Evolutionary conservation across 92 coral and sea anemone species (phyloP), one percentile per base, ranked within the genome.

Genomic region (Palythoa grandiflora): DNA sequence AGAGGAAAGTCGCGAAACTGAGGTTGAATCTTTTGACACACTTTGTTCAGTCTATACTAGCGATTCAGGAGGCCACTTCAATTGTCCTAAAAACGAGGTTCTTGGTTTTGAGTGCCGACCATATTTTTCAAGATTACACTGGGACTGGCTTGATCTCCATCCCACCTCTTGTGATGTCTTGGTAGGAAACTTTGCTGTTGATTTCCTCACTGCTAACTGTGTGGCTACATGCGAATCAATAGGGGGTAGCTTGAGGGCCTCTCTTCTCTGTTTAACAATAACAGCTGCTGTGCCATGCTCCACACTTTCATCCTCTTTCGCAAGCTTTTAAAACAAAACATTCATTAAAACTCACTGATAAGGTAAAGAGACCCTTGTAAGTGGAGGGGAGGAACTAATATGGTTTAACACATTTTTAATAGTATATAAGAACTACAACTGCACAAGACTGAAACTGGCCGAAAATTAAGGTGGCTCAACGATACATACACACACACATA

Each of bases 11-110:
- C 39, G 1, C 11, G 28, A 5, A 28, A 51, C 7, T 9, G 6
- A n/a, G 17, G 3, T 75, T 47, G 19, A 51, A 19, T 1, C 38
- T 14, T 19, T 75, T 50, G 6, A n/a, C 0, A 1, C 48, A 3
- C 35, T 38, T 21, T 37, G 59, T 17, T 37, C 19, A 1, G 3
- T 85, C 88, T 77, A 95, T 73, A 94, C 96, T 9, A 97, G 73
- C 35, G 97, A 91, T 84, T 97, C 99, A 14, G 97, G 99, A 9
- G 99, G 99, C 99, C 99, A 97, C 59, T 97, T 97, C 94, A 97
- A 89, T 44, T 94, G 96, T 73, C 94, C 94, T 54, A 97, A 87
- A 47, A 97, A 93, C 39, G 98, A 94, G 15, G 88, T 63, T 85
- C 88, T 87, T 12, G 96, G 96, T 61, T 97, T 97, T 6, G 98